phyloP scores from a whole-genome alignment of 2,888 invertebrate species.

The Ceraclea dissimilis region DNA sequence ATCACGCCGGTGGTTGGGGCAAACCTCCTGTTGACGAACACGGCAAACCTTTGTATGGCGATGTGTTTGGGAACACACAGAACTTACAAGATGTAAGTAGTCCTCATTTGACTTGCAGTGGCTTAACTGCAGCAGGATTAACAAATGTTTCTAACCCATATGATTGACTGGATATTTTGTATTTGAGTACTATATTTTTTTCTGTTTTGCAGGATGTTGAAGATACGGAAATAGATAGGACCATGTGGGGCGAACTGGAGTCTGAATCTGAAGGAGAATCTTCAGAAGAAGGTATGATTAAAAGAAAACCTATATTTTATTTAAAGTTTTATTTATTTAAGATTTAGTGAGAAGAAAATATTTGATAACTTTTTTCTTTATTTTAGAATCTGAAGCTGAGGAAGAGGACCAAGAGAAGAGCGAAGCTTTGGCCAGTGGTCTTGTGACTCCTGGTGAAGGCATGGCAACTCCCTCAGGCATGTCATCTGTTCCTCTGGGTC shows the following conservation, averaged over 20 bases:
- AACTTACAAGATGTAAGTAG: conserved; percentile 61
- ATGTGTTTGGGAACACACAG: conserved; percentile 88
- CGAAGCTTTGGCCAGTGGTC: conserved; percentile 65
- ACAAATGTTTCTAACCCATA: no score
- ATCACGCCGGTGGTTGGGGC: conserved; percentile 99
- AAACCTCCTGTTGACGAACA: conserved; percentile 99
- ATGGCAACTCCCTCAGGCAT: conserved; percentile 92
- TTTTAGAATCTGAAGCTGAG: conserved; percentile 43
- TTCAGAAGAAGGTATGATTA: conserved; percentile 50
- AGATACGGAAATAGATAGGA: conserved; percentile 86
- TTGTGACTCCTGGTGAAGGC: conserved; percentile 90
- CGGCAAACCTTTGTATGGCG: conserved; percentile 96
- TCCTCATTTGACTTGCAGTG: no score
- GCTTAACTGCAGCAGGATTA: no score
- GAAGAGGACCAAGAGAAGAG: conserved; percentile 62
- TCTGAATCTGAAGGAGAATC: conserved; percentile 77
- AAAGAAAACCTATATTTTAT: background rate
- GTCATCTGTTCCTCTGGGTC: conserved; percentile 82
- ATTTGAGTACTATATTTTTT: no score
- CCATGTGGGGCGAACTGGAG: conserved; percentile 95
- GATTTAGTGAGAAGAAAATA: background rate
- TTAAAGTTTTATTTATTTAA: background rate
- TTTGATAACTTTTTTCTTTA: no score
- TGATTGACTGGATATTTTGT: no score
- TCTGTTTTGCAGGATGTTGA: conserved; percentile 47